Percentiles rank a stretch among this genome's conserved stretches.
phyloP scores from a whole-genome alignment of 2,113 vertebrate species.

The Grammomys dolichurus region DNA sequence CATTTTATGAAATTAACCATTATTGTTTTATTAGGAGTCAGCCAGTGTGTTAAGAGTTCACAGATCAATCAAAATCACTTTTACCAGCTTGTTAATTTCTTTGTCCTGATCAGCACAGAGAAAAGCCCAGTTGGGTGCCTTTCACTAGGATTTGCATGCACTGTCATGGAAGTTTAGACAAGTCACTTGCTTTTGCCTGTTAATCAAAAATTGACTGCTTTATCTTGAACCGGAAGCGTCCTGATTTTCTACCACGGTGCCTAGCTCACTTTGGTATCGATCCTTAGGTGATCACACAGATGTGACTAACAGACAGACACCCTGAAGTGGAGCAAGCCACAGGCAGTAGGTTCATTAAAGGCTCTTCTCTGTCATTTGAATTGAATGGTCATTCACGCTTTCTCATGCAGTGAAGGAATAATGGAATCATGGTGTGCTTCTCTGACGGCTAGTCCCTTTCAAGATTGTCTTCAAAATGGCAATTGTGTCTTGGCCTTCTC shows the following conservation, averaged over 20 bases:
- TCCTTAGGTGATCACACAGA: constrained; percentile 57
- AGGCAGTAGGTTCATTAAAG: constrained; percentile 61
- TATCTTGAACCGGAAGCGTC: constrained; percentile 39
- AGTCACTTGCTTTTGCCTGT: constrained; percentile 74
- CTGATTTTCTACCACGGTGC: not conserved
- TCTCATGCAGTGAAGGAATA: not conserved
- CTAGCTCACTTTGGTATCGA: not conserved
- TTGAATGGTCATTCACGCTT: not conserved
- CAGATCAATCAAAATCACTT: constrained; percentile 76
- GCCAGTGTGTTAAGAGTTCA: constrained; percentile 22
- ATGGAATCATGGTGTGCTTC: not conserved
- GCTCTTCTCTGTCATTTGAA: constrained; percentile 49
- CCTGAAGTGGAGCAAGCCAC: constrained; percentile 25
- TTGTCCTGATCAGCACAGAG: constrained; percentile 66
- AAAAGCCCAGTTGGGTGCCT: constrained; percentile 63
- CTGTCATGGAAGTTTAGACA: constrained; percentile 78
- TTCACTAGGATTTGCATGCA: constrained; percentile 48
- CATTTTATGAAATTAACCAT: constrained; percentile 71
- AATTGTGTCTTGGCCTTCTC: constrained; percentile 54
- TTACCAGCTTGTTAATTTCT: constrained; percentile 74
- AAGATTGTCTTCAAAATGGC: constrained; percentile 19
- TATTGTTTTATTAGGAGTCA: constrained; percentile 69
- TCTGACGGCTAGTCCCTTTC: not conserved
- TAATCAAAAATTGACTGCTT: constrained; percentile 72
- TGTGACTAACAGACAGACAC: not conserved